Percentiles rank a stretch among this genome's conserved stretches.
Conservation (phyloP, 2,113 vertebrate species). For the Antechinus stuartii region DNA sequence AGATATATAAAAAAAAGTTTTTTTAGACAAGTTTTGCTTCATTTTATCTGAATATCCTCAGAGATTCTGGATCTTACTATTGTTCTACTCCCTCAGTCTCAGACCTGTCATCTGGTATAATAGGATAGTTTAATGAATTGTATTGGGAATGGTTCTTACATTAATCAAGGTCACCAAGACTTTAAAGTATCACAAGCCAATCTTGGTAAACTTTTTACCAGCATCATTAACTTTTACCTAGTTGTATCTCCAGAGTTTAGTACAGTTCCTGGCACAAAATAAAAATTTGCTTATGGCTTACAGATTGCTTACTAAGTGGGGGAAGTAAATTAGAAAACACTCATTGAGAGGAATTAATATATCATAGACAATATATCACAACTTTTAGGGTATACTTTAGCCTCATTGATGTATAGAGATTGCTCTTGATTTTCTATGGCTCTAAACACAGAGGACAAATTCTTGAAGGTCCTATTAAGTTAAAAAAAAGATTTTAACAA, state of each 20-base stretch:
- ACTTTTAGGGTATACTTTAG: neutral
- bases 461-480: neutral
- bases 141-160: slow-evolving; percentile 69
- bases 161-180: slow-evolving; percentile 71
- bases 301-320: neutral
- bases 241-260: neutral
- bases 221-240: slow-evolving; percentile 19
- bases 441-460: neutral
- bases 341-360: neutral
- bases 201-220: slow-evolving; percentile 45
- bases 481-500: neutral
- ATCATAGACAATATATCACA: neutral
- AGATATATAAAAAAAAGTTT: slow-evolving; percentile 73
- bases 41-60: slow-evolving; percentile 74
- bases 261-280: slow-evolving; percentile 6
- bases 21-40: slow-evolving; percentile 74
- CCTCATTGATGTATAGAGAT: neutral
- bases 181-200: slow-evolving; percentile 51
- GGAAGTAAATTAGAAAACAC: neutral
- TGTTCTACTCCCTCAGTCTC: slow-evolving; percentile 66
- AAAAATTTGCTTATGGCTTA: neutral
- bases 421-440: neutral
- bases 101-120: slow-evolving; percentile 70
- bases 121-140: slow-evolving; percentile 73
- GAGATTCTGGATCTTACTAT: slow-evolving; percentile 62